Percentiles rank a stretch among this genome's conserved stretches.
Evolutionary conservation across 1,140 invertebrate genomes (phyloP).

Genomic region (Calephelis virginiensis): DNA sequence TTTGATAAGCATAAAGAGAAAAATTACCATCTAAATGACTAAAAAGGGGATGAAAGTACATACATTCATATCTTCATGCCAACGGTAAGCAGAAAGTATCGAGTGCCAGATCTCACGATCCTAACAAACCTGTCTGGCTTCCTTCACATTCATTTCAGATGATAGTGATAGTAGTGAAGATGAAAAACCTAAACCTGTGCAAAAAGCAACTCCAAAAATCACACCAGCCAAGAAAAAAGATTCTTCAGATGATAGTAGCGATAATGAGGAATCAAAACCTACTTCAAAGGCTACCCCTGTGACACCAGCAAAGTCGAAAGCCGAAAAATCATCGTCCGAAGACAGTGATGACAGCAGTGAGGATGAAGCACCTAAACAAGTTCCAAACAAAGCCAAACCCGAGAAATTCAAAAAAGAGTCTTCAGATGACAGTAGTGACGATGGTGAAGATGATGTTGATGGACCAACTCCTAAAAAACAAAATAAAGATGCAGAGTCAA

Average conservation of each 20-base stretch:
- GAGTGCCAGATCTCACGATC: no score
- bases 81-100: no score
- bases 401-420: conserved; percentile 34
- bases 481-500: conserved; percentile 39
- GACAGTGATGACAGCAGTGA: conserved; percentile 49
- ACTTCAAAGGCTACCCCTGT: conserved; percentile 23
- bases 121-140: no score
- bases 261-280: conserved; percentile 38
- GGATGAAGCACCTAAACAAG: conserved; percentile 36
- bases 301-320: conserved; percentile 35
- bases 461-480: conserved; percentile 49
- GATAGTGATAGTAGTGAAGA: conserved; percentile 41
- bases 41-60: no score
- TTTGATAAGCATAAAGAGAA: no score
- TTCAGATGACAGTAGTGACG: conserved; percentile 46
- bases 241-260: conserved; percentile 50
- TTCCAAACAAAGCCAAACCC: conserved; percentile 21
- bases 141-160: no score
- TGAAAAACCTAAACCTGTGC: conserved; percentile 29
- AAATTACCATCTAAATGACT: no score
- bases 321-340: conserved; percentile 44
- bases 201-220: conserved; percentile 28
- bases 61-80: no score
- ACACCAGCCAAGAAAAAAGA: conserved; percentile 37
- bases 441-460: conserved; percentile 40